Evolutionary conservation across 2,113 vertebrate species (phyloP).

Genomic region (Percopsis transmontana): DNA sequence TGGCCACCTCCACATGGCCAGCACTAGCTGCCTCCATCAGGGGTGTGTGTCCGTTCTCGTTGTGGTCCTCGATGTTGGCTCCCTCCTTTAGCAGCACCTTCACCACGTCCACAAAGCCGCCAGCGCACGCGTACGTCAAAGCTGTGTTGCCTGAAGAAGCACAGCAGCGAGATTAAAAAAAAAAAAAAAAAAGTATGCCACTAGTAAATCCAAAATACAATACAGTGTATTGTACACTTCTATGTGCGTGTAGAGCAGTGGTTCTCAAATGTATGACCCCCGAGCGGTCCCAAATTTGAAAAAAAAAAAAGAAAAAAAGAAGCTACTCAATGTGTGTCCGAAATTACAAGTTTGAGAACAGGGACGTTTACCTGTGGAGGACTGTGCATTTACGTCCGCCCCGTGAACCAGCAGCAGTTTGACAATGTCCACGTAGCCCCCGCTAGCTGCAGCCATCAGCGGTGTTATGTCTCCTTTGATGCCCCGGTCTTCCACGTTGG

Average conservation of each 20-base stretch:
- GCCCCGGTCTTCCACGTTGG: conserved; percentile 96
- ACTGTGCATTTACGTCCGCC: conserved; percentile 96
- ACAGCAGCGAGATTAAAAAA: background rate
- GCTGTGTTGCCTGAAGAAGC: conserved; percentile 89
- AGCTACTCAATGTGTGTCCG: background rate
- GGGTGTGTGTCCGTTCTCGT: conserved; percentile 97
- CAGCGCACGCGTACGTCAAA: conserved; percentile 95
- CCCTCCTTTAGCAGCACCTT: conserved; percentile 98
- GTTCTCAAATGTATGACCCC: too few relatives aligned
- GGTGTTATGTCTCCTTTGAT: conserved; percentile 99
- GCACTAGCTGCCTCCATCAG: conserved; percentile 99
- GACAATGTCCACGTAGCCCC: conserved; percentile 97
- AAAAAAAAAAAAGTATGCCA: too few relatives aligned
- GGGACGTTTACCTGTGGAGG: conserved; percentile 87
- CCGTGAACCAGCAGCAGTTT: conserved; percentile 96
- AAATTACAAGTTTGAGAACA: too few relatives aligned
- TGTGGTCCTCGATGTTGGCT: conserved; percentile 99
- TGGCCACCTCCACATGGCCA: conserved; percentile 95
- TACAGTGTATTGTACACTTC: too few relatives aligned
- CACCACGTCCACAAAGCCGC: conserved; percentile 97
- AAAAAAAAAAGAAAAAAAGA: too few relatives aligned
- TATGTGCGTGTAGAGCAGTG: too few relatives aligned
- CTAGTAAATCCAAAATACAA: background rate
- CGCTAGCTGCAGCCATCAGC: conserved; percentile 98
- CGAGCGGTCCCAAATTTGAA: too few relatives aligned